Base-by-base conservation (phyloP, 2,113 vertebrate genomes). In the Plecturocebus donacophilus region DNA sequence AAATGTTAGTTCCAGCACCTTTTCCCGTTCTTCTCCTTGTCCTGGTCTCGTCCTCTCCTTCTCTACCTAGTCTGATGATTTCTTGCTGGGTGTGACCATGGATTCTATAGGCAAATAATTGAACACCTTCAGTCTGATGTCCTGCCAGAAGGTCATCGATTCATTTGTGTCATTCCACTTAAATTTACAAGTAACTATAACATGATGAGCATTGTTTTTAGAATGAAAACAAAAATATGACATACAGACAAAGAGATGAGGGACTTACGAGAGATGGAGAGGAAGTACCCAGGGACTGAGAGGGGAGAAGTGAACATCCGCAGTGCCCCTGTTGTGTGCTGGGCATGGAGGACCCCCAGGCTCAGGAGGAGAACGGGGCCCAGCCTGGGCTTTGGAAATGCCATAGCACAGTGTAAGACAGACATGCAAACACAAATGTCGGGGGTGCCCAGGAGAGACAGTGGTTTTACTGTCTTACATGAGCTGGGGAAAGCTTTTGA, bases 281-380 rank as follows among this genome's bases (percentile, higher is more conserved):
- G 1, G 35, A 32, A 27, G 17, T 25, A 21, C 2, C 66, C 11
- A 58, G 85, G 23, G 21, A 16, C 0, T 1, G 40, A 32, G 71
- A 87, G 54, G 35, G 56, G 49, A 77, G 40, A 83, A 23, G 32
- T 32, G 35, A 4, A 1, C n/a, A 0, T 58, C 84, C 8, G 47
- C 4, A 21, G 64, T 0, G 25, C 2, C 30, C 12, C 27, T 32
- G 0, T 5, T 27, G 0, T 2, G 23, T 84, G n/a, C 58, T 10
- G 1, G 20, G 3, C 3, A 0, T 32, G 23, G 64, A 73, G 40
- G 42, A 35, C n/a, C 7, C 3, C 56, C 35, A 17, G 68, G 20
- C 19, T 8, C 13, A 49, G 5, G 9, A 52, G 13, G 47, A 1
- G n/a, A 47, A 14, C 5, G 8, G 14, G 38, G 8, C 19, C 8